Evolutionary conservation across 2,888 invertebrate genomes (phyloP).

Genomic region (Drosophila parthenogenetica): DNA sequence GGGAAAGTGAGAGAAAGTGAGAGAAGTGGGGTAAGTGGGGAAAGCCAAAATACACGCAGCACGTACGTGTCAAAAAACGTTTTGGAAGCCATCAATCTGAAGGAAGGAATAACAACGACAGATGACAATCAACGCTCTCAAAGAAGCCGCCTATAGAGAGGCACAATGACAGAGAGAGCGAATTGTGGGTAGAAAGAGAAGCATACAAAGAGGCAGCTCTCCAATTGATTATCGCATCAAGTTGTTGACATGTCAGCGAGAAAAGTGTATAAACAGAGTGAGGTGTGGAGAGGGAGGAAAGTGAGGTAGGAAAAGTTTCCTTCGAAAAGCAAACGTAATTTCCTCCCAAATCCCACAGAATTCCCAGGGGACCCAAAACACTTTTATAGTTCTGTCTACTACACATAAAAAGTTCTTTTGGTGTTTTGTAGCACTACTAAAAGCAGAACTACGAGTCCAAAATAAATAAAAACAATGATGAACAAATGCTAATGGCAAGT

Average conservation of each 20-base stretch:
- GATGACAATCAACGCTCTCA: constrained; percentile 52
- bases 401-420: constrained; percentile 35
- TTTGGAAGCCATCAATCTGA: constrained; percentile 69
- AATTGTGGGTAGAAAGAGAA: too few relatives aligned
- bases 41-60: constrained; percentile 22
- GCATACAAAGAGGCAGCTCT: constrained; percentile 17
- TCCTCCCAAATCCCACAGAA: neutral
- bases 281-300: neutral
- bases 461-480: constrained; percentile 16
- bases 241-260: constrained; percentile 47
- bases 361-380: constrained; percentile 25
- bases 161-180: neutral
- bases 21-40: neutral
- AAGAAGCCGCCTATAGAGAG: neutral
- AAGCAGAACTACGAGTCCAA: constrained; percentile 20
- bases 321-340: constrained; percentile 17
- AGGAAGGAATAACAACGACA: constrained; percentile 50
- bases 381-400: constrained; percentile 30
- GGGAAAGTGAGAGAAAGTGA: neutral
- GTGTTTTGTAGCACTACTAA: constrained; percentile 19
- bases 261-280: constrained; percentile 1
- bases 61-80: constrained; percentile 59
- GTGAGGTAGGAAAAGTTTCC: constrained; percentile 14
- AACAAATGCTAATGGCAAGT: constrained; percentile 1
- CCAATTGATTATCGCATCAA: constrained; percentile 69